These are phyloP conservation scores for Drosophila fuyamai DNA, from an alignment of 1,140 invertebrate genomes.

Conservation along the genomic window DNA sequence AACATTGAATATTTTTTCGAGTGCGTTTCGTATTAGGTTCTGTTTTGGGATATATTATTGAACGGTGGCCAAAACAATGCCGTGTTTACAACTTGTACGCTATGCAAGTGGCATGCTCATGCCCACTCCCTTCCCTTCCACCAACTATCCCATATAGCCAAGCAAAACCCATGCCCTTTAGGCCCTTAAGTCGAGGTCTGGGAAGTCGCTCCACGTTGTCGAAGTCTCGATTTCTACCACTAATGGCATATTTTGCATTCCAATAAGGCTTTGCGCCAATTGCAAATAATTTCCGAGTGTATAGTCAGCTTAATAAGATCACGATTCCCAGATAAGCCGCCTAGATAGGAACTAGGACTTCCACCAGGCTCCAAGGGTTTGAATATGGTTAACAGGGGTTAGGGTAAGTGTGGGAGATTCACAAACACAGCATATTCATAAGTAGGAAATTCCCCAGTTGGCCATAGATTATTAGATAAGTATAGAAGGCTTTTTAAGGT, in stretches of 20 bases:
- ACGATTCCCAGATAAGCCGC: constrained; percentile 66
- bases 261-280: constrained; percentile 77
- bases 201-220: constrained; percentile 27
- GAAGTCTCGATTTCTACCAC: constrained; percentile 59
- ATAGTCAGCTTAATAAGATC: constrained; percentile 71
- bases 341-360: constrained; percentile 55
- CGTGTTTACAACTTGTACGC: constrained; percentile 81
- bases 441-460: constrained; percentile 12
- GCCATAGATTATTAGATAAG: constrained; percentile 28
- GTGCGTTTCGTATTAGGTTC: constrained; percentile 12
- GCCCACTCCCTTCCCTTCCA: neutral
- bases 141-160: constrained; percentile 2
- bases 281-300: constrained; percentile 78
- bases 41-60: constrained; percentile 52
- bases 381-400: constrained; percentile 25
- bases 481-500: neutral
- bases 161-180: constrained; percentile 38
- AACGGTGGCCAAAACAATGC: constrained; percentile 68
- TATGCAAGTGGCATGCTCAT: constrained; percentile 58
- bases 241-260: constrained; percentile 82
- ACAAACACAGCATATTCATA: constrained; percentile 31
- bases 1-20: neutral
- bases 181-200: constrained; percentile 42
- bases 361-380: constrained; percentile 13
- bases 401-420: constrained; percentile 36